Evolutionary conservation across 2,888 invertebrate genomes (phyloP).

Genomic region (Cryptus viduatorius): DNA sequence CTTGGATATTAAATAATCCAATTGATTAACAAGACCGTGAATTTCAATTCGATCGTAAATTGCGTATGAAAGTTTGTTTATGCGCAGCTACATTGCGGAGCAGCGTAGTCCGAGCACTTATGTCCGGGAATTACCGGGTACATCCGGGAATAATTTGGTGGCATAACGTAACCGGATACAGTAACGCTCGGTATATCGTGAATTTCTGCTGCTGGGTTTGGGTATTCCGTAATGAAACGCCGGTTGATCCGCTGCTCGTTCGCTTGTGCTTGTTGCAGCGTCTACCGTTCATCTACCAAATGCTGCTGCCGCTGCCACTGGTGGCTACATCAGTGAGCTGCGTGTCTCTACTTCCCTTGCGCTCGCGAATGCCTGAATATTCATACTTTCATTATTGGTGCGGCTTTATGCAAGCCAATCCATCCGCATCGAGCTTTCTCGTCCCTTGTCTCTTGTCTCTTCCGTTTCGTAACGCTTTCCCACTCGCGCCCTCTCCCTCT

Average conservation of each 20-base stretch:
- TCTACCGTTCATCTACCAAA: slow-evolving; percentile 18
- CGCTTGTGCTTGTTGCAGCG: slow-evolving; percentile 6
- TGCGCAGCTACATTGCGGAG: neutral
- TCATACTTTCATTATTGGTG: slow-evolving; percentile 77
- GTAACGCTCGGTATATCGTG: slow-evolving; percentile 50
- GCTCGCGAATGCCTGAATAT: slow-evolving; percentile 73
- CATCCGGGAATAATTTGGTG: slow-evolving; percentile 60
- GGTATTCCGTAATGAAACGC: slow-evolving; percentile 65
- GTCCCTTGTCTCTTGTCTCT: slow-evolving; percentile 41
- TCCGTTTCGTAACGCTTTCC: slow-evolving; percentile 9
- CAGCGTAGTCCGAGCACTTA: slow-evolving; percentile 45
- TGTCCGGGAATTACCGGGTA: slow-evolving; percentile 51
- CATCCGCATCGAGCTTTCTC: slow-evolving; percentile 68
- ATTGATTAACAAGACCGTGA: too few species aligned
- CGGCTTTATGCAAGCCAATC: slow-evolving; percentile 68
- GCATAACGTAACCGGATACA: slow-evolving; percentile 12
- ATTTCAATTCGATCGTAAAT: too few species aligned
- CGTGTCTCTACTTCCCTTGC: slow-evolving; percentile 33
- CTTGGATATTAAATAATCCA: too few species aligned
- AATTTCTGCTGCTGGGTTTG: slow-evolving; percentile 26
- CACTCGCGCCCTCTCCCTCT: slow-evolving; percentile 29
- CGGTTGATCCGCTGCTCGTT: slow-evolving; percentile 50
- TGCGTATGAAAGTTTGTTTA: neutral
- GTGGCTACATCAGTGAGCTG: neutral
- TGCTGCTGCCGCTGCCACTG: slow-evolving; percentile 5